Base-by-base conservation (phyloP, 1,140 invertebrate species). In the Magallana angulata region DNA sequence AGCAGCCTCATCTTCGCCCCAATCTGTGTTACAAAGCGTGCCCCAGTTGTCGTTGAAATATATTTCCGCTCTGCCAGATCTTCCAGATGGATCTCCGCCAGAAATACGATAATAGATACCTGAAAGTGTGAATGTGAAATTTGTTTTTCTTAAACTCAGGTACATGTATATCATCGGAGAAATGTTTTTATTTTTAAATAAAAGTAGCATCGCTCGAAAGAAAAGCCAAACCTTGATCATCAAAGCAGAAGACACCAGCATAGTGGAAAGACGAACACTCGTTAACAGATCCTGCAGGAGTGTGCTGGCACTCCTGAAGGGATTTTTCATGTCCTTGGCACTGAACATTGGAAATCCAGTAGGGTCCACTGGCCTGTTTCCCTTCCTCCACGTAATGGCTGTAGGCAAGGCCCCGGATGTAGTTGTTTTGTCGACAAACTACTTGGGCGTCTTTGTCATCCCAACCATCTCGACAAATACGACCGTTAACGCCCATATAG, bases 361-460 rank as follows among this genome's bases (percentile, higher is more conserved):
- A 87, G 6, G 76, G 91, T 80, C 18, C 90, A 82, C 58, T 82
- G n/a, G 48, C 57, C 30, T 24, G 57, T 56, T 60, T 81, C 56
- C 60, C 64, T 84, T 81, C 81, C 57, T 71, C 82, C 16, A 81
- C 83, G 68, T 85, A 85, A 59, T 89, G 85, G 12, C 14, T 80
- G 83, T 91, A 91, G 9, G 90, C 90, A 18, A 84, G 59, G 56
- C 89, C 91, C 11, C 85, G 82, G 30, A 56, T 83, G 64, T 81
- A 92, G 1, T 90, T 90, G 5, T 91, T 86, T 71, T 91, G 85
- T 71, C 85, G 86, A 90, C 92, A 92, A 7, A 84, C 89, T 12
- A 92, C 91, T 5, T 58, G 68, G 18, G 91, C 92, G 68, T 91
- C 89, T 5, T 86, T 88, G 16, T 91, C 87, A 76, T 89, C 86